Evolutionary conservation across 2,113 vertebrate genomes (phyloP), one percentile per base, ranked within the genome.

Genomic region (Halichoeres trimaculatus): DNA sequence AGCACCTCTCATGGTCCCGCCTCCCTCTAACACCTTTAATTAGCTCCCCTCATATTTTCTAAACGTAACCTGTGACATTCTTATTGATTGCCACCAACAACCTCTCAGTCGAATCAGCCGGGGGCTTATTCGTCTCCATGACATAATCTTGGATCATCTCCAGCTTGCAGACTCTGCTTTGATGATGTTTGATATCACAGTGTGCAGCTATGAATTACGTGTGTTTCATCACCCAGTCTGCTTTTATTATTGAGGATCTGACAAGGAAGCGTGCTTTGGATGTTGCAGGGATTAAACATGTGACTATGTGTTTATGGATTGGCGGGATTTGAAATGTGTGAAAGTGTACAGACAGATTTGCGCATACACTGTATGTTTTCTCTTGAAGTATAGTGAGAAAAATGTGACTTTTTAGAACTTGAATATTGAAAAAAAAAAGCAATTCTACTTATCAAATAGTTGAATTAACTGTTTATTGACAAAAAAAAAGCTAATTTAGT

Each of bases 11-110:
- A 36, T 19, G 19, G 24, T 70, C 74, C 38, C 70, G 48, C 64
- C 61, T 69, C 51, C 23, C 23, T 85, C 77, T 91, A 77, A 86
- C 89, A 89, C 67, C 74, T 90, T 85, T 93, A 92, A 93, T 93
- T 89, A 93, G 76, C 56, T 64, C 48, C 13, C 52, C 23, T 30
- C 60, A 6, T 50, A 50, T 59, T 59, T 60, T 57, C 26, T 38
- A 45, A 70, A 40, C 14, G 12, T 17, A 73, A 65, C 71, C 54
- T 57, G 60, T 75, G 47, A 36, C 51, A 23, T 43, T 53, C 10
- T 19, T 51, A 52, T 52, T 77, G 56, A 57, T 45, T 58, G 23
- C 19, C 53, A 50, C 36, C 5, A 80, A 60, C 56, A 69, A 65
- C 55, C 16, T 43, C 14, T 35, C 24, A 2, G 36, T 63, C 19